These are phyloP conservation scores for Tenebrosternarchus preto DNA, from an alignment of 2,113 vertebrate genomes.

Conservation along the genomic window DNA sequence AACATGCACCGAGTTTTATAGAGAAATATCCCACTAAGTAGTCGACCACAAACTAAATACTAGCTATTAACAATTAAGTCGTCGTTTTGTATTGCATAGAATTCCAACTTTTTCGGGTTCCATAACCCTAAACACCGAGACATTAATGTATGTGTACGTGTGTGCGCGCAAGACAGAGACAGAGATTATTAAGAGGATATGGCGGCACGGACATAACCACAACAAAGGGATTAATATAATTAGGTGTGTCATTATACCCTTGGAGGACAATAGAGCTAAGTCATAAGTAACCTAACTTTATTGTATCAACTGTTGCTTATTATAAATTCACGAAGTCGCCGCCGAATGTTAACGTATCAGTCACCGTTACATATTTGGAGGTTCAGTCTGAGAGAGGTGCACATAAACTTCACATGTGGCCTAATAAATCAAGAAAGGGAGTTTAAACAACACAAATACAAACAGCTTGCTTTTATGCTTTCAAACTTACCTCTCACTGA, in stretches of 20 bases:
- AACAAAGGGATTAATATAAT: conserved; percentile 36
- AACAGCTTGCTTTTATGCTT: not conserved
- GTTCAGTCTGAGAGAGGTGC: too few relatives aligned
- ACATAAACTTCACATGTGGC: not conserved
- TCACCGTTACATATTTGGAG: not conserved
- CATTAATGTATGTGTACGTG: too few relatives aligned
- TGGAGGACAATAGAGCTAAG: too few relatives aligned
- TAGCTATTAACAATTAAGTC: too few relatives aligned
- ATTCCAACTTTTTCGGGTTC: too few relatives aligned
- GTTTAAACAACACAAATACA: too few relatives aligned
- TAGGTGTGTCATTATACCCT: conserved; percentile 22
- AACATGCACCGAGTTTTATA: too few relatives aligned
- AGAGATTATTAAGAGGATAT: not conserved
- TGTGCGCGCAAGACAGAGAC: not conserved
- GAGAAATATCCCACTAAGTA: too few relatives aligned
- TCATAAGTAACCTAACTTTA: conserved; percentile 19
- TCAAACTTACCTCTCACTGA: conserved; percentile 76
- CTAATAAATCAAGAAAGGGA: not conserved
- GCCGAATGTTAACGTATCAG: not conserved
- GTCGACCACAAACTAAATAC: too few relatives aligned
- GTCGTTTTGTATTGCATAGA: too few relatives aligned
- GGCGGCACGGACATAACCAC: not conserved
- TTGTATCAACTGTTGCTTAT: not conserved
- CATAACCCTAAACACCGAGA: too few relatives aligned
- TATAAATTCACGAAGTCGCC: not conserved